Percentiles rank a stretch among this genome's conserved stretches.
These are phyloP conservation scores for Salmo trutta DNA, from an alignment of 2,797 vertebrate genomes.

Conservation along the genomic window DNA sequence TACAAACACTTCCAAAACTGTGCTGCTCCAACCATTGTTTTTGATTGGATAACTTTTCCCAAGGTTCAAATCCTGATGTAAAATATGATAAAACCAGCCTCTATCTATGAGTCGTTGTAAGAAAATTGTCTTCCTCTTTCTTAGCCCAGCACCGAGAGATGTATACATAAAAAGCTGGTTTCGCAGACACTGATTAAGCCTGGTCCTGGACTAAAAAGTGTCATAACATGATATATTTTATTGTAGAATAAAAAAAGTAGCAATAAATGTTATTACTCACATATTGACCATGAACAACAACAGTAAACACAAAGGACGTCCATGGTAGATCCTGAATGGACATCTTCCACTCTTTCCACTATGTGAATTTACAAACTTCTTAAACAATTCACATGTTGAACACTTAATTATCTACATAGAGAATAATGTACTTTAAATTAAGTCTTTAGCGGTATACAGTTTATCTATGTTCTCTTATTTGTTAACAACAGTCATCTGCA, in stretches of 20 bases:
- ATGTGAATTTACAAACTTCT: neutral
- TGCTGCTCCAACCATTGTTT: neutral
- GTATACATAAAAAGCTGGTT: neutral
- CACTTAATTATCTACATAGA: no score
- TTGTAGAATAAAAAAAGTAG: neutral
- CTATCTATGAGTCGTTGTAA: neutral
- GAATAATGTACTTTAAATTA: neutral
- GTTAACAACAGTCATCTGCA: neutral
- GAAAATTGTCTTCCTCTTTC: neutral
- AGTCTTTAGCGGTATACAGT: neutral
- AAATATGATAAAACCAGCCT: neutral
- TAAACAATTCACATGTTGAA: neutral
- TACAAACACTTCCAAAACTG: neutral
- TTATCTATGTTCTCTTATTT: neutral
- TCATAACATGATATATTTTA: constrained; percentile 8
- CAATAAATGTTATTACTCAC: neutral
- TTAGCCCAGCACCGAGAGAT: neutral
- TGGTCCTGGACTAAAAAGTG: neutral
- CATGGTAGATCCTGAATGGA: neutral
- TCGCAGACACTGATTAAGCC: neutral
- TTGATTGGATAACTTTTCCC: neutral
- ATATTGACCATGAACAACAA: neutral
- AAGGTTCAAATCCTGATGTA: neutral
- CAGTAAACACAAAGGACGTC: neutral
- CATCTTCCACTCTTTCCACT: neutral